These are phyloP conservation scores for Takifugu rubripes DNA, from an alignment of 2,797 vertebrate genomes.

Conservation along the genomic window DNA sequence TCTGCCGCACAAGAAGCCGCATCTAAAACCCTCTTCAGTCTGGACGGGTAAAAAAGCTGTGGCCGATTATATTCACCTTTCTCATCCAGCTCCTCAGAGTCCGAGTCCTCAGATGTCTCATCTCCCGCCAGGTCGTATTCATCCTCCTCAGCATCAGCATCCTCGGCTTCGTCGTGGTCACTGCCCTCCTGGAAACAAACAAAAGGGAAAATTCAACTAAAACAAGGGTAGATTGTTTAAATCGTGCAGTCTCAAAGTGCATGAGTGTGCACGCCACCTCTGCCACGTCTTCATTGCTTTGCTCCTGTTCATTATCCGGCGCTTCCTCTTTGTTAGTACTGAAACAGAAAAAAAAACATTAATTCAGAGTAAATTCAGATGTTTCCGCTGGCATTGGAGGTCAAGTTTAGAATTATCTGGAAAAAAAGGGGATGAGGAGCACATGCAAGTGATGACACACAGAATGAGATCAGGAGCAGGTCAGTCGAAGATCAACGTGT, in stretches of 20 bases:
- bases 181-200: conserved; percentile 77
- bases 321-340: conserved; percentile 86
- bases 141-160: conserved; percentile 89
- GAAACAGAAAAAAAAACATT: conserved; percentile 17
- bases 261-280: conserved; percentile 54
- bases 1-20: conserved; percentile 61
- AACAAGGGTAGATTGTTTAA: too few relatives aligned
- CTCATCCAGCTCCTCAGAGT: conserved; percentile 90
- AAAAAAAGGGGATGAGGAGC: background rate
- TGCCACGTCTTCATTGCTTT: conserved; percentile 79
- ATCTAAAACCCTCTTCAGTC: background rate
- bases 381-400: background rate
- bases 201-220: background rate
- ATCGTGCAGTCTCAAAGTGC: background rate
- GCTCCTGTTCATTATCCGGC: conserved; percentile 87
- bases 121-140: conserved; percentile 87
- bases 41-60: too few relatives aligned
- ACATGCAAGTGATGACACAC: conserved; percentile 36
- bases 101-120: conserved; percentile 91
- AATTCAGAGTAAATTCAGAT: background rate
- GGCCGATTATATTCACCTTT: conserved; percentile 78
- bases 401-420: background rate
- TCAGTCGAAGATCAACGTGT: conserved; percentile 20
- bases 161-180: conserved; percentile 88
- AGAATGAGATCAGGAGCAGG: conserved; percentile 22